A percentile compares a stretch with the other conserved stretches of the same genome.
Conservation (phyloP, 1,140 invertebrate species). For the Wiebesia pumilae region DNA sequence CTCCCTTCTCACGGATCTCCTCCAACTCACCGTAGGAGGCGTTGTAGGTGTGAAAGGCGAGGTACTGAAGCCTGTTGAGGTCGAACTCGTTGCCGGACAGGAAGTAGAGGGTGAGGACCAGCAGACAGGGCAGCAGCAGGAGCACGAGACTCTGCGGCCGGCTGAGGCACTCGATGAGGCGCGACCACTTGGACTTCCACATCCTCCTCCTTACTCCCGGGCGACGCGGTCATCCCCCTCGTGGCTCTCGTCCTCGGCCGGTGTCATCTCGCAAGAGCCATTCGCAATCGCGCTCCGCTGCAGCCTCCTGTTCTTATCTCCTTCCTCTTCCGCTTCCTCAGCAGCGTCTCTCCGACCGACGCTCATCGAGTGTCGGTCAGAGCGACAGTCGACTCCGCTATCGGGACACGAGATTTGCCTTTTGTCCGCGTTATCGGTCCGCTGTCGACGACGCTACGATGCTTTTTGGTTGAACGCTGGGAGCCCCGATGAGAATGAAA, state of each 20-base stretch:
- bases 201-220: slow-evolving; percentile 32
- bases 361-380: background rate
- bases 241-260: background rate
- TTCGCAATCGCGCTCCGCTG: slow-evolving; percentile 16
- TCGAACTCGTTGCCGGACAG: slow-evolving; percentile 58
- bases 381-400: too few species aligned
- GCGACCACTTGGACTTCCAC: slow-evolving; percentile 53
- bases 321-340: slow-evolving; percentile 13
- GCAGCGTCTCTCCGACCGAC: too few species aligned
- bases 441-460: background rate
- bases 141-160: slow-evolving; percentile 57
- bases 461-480: background rate
- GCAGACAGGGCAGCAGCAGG: slow-evolving; percentile 62
- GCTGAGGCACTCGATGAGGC: slow-evolving; percentile 43
- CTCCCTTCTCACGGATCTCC: too few species aligned
- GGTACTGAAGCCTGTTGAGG: slow-evolving; percentile 59
- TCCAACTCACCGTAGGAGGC: slow-evolving; percentile 53
- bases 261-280: slow-evolving; percentile 45
- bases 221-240: background rate
- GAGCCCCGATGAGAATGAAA: background rate
- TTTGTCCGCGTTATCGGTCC: background rate
- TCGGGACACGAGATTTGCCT: background rate
- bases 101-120: slow-evolving; percentile 65
- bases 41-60: slow-evolving; percentile 59
- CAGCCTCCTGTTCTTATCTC: slow-evolving; percentile 12